A percentile compares a stretch with the other conserved stretches of the same genome.
These are phyloP conservation scores for Polydrusus tereticollis DNA, from an alignment of 2,888 invertebrate genomes.

Conservation along the genomic window DNA sequence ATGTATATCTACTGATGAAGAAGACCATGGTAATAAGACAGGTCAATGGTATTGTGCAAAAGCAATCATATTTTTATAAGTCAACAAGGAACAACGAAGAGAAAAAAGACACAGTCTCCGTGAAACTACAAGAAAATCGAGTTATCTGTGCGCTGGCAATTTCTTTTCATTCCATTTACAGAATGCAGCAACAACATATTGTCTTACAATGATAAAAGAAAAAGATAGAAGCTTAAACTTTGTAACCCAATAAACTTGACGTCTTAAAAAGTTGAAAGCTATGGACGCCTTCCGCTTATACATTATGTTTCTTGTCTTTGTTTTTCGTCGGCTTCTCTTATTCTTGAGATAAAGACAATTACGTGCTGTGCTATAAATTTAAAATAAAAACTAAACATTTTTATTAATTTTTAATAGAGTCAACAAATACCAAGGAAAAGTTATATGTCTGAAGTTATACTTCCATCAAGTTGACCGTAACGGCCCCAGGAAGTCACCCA, in stretches of 20 bases:
- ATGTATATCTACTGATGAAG: too few relatives aligned
- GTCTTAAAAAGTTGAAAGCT: constrained; percentile 40
- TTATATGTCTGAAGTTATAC: too few relatives aligned
- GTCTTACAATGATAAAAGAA: constrained; percentile 44
- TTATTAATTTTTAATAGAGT: too few relatives aligned
- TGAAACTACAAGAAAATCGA: constrained; percentile 35
- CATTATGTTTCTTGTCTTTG: constrained; percentile 31
- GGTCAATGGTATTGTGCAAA: too few relatives aligned
- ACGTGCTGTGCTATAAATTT: too few relatives aligned
- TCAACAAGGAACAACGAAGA: background rate
- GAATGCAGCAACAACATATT: constrained; percentile 35
- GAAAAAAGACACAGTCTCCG: background rate
- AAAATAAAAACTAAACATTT: too few relatives aligned
- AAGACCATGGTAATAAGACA: too few relatives aligned
- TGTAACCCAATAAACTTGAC: constrained; percentile 44
- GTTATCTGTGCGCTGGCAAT: constrained; percentile 34
- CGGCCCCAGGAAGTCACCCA: too few relatives aligned
- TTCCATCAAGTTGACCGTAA: too few relatives aligned
- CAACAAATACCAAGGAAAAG: too few relatives aligned
- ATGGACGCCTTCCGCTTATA: constrained; percentile 31
- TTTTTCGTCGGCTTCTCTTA: too few relatives aligned
- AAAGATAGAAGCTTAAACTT: constrained; percentile 40
- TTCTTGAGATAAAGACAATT: too few relatives aligned
- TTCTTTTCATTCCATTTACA: constrained; percentile 31
- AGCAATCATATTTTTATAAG: background rate